These are phyloP conservation scores for Microcebus ravelobensis DNA, from an alignment of 2,113 vertebrate genomes.

Conservation along the genomic window DNA sequence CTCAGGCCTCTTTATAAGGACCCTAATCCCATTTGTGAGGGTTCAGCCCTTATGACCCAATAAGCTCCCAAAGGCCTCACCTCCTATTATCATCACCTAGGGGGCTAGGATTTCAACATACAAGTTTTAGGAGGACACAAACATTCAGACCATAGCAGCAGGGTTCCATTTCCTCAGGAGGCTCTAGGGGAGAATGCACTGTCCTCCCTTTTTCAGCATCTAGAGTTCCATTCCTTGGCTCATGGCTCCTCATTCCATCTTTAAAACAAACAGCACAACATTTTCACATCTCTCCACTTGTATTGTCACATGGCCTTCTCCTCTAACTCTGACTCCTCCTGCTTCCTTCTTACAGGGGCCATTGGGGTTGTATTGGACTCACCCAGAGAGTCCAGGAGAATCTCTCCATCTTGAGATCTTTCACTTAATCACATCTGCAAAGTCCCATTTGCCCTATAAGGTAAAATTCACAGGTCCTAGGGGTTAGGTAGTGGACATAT, in stretches of 20 bases:
- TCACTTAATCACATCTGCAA: background rate
- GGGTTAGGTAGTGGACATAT: background rate
- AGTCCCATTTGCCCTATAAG: background rate
- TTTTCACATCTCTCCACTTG: background rate
- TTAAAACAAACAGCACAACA: background rate
- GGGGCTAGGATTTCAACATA: background rate
- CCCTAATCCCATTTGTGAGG: background rate
- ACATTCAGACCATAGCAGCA: background rate
- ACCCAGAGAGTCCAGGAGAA: background rate
- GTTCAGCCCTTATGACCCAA: background rate
- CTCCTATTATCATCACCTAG: background rate
- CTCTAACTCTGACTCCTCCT: background rate
- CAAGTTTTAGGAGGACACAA: background rate
- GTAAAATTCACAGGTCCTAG: background rate
- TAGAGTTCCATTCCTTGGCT: background rate
- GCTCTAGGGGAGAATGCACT: background rate
- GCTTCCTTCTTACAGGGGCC: background rate
- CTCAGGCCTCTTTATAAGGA: background rate
- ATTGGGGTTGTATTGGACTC: background rate
- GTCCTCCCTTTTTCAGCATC: background rate
- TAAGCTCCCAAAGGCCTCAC: background rate
- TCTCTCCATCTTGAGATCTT: background rate
- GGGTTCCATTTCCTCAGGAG: background rate
- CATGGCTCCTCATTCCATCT: background rate
- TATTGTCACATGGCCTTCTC: background rate